Base-by-base conservation (phyloP, 1,140 invertebrate genomes). In the Aphelinus atriplicis region DNA sequence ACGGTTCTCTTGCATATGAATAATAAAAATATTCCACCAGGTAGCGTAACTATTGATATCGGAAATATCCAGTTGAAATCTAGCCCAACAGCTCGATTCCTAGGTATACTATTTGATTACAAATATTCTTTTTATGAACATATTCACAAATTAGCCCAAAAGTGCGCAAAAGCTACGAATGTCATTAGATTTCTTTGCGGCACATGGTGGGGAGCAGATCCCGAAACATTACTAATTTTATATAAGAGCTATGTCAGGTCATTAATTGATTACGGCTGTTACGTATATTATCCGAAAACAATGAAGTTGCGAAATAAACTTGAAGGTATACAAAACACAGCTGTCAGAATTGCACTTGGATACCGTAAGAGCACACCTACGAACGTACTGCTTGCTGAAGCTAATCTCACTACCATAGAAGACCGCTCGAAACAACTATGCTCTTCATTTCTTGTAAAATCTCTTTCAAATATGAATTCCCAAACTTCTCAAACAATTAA, bases 191-290 rank as follows among this genome's bases (percentile, higher is more conserved):
- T 53, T 55, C 5, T 66, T 7, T 3, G 64, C 2, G 64, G 51
- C 6, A 66, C 64, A 2, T 66, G 64, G 64, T 66, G 64, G 64
- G 64, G 64, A 1, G 5, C 64, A 6, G n/a, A 55, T 42, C 10
- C 64, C 9, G 3, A 42, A n/a, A 66, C 64, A 46, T 10, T 66
- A 3, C 7, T 66, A 4, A 66, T n/a, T 53, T 2, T 55, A 7
- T 66, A 66, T 42, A 66, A 66, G 55, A 42, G 48, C 10, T 53
- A 48, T 3, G 61, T 63, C 10, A 47, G 61, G 48, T 63, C 71
- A 4, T 58, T 72, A 2, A 65, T 65, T 2, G 71, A 72, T 47
- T 65, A 72, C 48, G 61, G 61, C 1, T 57, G 51, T 48, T 64
- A 5, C 56, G 48, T 72, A 6, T 65, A 57, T 45, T 57, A 48